Evolutionary conservation across 2,797 vertebrate genomes (phyloP), one percentile per base, ranked within the genome.

Genomic region (Galaxias olidus): DNA sequence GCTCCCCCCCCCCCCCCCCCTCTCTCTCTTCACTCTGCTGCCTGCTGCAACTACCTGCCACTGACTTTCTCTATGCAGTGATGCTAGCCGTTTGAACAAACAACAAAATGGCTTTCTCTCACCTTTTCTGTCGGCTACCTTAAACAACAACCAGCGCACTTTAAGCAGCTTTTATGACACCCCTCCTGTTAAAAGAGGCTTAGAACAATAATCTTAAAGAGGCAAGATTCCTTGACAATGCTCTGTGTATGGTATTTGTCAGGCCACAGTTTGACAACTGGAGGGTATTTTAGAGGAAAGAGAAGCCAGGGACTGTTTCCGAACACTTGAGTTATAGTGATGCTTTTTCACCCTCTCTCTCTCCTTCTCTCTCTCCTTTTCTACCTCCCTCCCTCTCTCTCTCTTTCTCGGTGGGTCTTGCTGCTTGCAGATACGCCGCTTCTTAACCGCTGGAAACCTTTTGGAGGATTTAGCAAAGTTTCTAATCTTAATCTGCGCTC

Each of bases 41-140:
- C 79, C 80, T 86, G 88, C 85, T 80, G 53, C 78, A 83, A 80
- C 78, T 69, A 77, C 80, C 84, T 11, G 59, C 63, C 81, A 81
- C 86, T 86, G 81, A 68, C 80, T 73, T 78, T 80, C 59, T 67
- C 62, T 59, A 40, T 59, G 13, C 30, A 30, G 6, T 3, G 30
- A 30, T 30, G 30, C 30, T 30, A 30, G 30, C 30, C 3, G 30
- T 30, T 30, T 30, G 2, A 30, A 2, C 30, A 30, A n/a, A 30
- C 30, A 30, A 30, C 30, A 30, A n/a, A n/a, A 6, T 30, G 30
- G 30, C 30, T 30, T 30, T 30, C 30, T 30, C 30, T 30, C 6
- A 30, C 30, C 30, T 30, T n/a, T 30, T 30, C 30, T 30, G 30
- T 30, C 30, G 30, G 30, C 30, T 30, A 30, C 30, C 6, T 30